Evolutionary conservation across 2,113 vertebrate genomes (phyloP).

Genomic region (Aegypius monachus): DNA sequence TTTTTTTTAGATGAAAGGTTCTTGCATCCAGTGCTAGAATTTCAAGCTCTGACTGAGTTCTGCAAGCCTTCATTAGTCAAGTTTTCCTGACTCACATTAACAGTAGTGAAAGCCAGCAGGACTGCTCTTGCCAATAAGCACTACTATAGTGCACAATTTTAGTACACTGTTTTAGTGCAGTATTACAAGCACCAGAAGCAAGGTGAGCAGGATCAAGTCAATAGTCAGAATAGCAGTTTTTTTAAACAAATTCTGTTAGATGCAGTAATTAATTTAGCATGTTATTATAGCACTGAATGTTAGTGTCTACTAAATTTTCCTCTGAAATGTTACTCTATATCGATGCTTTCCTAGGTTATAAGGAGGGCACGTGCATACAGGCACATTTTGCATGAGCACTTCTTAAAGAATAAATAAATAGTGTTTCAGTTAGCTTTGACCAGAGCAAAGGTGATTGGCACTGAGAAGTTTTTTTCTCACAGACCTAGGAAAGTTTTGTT

Average conservation of each 20-base stretch:
- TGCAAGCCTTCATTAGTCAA: not conserved
- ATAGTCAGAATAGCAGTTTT: not conserved
- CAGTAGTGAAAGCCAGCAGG: not conserved
- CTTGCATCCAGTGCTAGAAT: not conserved
- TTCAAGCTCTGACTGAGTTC: not conserved
- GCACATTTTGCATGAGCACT: not conserved
- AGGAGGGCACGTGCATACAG: not conserved
- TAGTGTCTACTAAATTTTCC: not conserved
- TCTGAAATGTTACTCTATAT: not conserved
- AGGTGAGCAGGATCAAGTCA: not conserved
- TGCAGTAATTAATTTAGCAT: not conserved
- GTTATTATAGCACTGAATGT: not conserved
- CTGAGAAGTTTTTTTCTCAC: not conserved
- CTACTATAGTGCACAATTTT: not conserved
- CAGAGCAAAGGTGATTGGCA: not conserved
- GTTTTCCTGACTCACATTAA: not conserved
- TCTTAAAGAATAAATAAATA: not conserved
- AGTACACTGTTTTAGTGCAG: not conserved
- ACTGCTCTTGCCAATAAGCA: not conserved
- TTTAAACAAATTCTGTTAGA: not conserved
- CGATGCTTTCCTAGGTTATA: not conserved
- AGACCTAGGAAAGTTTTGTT: not conserved
- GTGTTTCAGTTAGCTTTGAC: not conserved
- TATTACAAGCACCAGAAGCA: not conserved
- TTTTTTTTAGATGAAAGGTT: not conserved